A percentile compares a stretch with the other conserved stretches of the same genome.
phyloP scores from a whole-genome alignment of 2,113 vertebrate species.

The Coptodon bakossiorum region DNA sequence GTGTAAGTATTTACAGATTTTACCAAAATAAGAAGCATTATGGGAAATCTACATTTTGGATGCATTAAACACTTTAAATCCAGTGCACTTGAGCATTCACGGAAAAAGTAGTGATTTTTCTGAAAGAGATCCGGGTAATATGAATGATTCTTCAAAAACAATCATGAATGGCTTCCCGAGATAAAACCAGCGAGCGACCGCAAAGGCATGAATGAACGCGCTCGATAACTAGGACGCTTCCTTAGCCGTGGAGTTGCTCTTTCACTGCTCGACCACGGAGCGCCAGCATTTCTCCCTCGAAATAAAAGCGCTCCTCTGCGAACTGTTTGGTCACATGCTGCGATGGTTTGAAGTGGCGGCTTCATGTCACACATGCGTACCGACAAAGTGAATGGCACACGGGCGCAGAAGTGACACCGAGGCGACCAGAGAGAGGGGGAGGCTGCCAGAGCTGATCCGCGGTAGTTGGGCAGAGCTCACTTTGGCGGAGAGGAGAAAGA shows the following conservation, averaged over 20 bases:
- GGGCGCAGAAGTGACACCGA: slow-evolving; percentile 49
- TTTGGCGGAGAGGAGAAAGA: neutral
- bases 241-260: neutral
- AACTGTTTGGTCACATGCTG: slow-evolving; percentile 45
- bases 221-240: slow-evolving; percentile 1
- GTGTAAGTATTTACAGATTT: neutral
- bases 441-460: neutral
- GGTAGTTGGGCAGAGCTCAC: slow-evolving; percentile 1
- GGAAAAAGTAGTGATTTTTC: neutral
- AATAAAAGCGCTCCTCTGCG: neutral
- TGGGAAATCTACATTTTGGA: neutral
- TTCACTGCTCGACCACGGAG: slow-evolving; percentile 31
- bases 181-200: neutral
- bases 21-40: neutral
- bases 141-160: slow-evolving; percentile 43
- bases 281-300: slow-evolving; percentile 40
- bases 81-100: neutral
- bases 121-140: neutral
- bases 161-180: slow-evolving; percentile 48
- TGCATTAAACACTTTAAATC: neutral
- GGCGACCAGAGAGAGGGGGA: slow-evolving; percentile 1
- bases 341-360: slow-evolving; percentile 43
- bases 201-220: slow-evolving; percentile 48
- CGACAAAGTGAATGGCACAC: slow-evolving; percentile 63
- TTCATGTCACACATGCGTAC: slow-evolving; percentile 64